Evolutionary conservation across 2,888 invertebrate genomes (phyloP), one percentile per base, ranked within the genome.

Genomic region (Orchesellides sinensis): DNA sequence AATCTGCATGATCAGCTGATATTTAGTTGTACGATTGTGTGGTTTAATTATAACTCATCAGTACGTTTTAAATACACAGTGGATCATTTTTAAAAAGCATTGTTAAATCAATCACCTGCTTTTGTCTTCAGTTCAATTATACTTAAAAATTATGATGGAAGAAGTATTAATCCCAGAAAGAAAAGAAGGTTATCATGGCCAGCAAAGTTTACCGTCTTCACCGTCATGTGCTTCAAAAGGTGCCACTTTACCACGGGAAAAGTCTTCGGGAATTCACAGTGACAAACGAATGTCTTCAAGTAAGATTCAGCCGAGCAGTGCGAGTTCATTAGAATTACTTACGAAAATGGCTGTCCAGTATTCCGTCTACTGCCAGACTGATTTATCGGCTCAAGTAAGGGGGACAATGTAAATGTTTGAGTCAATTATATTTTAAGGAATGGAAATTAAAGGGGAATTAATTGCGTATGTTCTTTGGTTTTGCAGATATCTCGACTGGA

Each of bases 321-420:
- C 81, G 6, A 82, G 69, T 29, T 84, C 84, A 8, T 12, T 54
- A n/a, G 63, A 69, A 56, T 32, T 85, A 12, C 75, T 86, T 2
- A 78, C 83, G 5, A 79, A 85, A 59, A 84, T 88, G 73, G 87
- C 87, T 19, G 85, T 84, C 40, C 78, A 84, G 32, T 88, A 88
- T 49, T 88, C 87, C 1, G 79, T 70, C 0, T 88, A 86, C 52
- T 85, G 85, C 49, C 84, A 87, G 65, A 86, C 87, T 6, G 88
- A 88, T 61, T 66, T 86, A 6, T 85, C 86, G 14, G 72, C 72
- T 63, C 84, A 84, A 72, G 83, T 84, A 65, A 59, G 61, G 23
- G 10, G 32, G 32, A 32, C 10, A 10, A 32, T 5, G 32, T 6
- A 32, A 14, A 14, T 40, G n/a, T 40, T 40, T 40, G 10, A 8